These are phyloP conservation scores for Chrysemys picta DNA, from an alignment of 2,113 vertebrate genomes.

Conservation along the genomic window DNA sequence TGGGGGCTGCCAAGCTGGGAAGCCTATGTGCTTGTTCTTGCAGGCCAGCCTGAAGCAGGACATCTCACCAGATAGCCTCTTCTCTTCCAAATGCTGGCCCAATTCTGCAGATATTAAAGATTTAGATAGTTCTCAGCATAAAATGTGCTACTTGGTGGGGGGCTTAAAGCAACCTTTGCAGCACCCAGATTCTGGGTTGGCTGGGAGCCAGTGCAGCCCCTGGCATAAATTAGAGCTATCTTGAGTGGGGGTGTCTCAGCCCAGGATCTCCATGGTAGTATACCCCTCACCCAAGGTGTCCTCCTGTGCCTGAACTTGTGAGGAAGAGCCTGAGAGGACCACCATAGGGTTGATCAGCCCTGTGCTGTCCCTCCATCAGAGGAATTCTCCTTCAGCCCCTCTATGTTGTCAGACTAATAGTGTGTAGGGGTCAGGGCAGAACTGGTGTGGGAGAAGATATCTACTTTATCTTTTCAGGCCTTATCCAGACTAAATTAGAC, in stretches of 20 bases:
- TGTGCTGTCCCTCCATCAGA: no score
- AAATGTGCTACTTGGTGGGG: not conserved
- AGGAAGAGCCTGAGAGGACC: no score
- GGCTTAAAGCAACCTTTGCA: not conserved
- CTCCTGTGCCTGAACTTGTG: no score
- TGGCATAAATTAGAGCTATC: no score
- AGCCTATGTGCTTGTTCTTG: not conserved
- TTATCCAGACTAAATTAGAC: not conserved
- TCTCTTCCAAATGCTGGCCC: fast-evolving
- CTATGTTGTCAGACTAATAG: no score
- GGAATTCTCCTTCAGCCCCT: no score
- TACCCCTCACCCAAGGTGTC: no score
- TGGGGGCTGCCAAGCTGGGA: not conserved
- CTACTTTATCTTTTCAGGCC: not conserved
- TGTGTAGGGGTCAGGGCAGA: not conserved
- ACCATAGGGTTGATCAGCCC: no score
- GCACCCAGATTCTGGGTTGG: no score
- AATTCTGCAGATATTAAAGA: not conserved
- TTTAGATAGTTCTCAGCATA: not conserved
- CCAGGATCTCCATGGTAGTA: no score
- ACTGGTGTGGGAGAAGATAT: not conserved
- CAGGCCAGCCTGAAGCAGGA: not conserved
- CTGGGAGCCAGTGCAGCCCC: no score
- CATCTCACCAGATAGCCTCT: not conserved
- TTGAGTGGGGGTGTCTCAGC: no score